Base-by-base conservation (phyloP, 2,888 invertebrate genomes). In the Shargacucullia verbasci region DNA sequence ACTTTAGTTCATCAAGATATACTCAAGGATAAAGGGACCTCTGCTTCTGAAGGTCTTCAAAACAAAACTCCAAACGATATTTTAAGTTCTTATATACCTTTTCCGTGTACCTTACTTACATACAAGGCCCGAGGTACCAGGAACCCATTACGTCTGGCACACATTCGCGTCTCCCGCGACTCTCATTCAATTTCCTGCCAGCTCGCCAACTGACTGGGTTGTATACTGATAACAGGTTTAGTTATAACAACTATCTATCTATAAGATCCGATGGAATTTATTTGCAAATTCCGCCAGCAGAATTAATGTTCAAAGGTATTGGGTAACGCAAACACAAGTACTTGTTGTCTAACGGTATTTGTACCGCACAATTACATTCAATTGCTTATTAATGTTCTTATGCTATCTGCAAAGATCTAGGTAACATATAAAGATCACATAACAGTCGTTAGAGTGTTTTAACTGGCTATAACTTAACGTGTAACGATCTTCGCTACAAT, bases 121-220 rank as follows among this genome's bases (percentile, higher is more conserved):
- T 46, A 50, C 14, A n/a, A 55, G 45, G 29, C 34, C 6, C 38
- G 33, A 29, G n/a, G 10, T 73, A 86, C 84, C 81, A 85, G 89
- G 91, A 91, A 92, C 80, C 80, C 82, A 87, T 90, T 88, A 87
- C 74, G 61, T 59, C 74, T 86, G 89, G 82, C 89, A 88, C 73
- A 90, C 86, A 89, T 90, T 86, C 83, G 73, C 76, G 65, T 79
- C 78, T 82, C 85, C 82, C 81, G 82, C 83, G 80, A 78, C 81
- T 81, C 86, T 89, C 88, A 90, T 89, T 88, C 86, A 91, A 91
- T 91, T 91, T 92, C 91, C 91, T 92, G 89, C 79, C 70, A 59
- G 57, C 72, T 70, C 67, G 65, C 43, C 45, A 66, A 78, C 73
- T 74, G 66, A 59, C 64, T 73, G 69, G 35, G 31, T 52, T 25